These are phyloP conservation scores for Enteromius paludinosus DNA, from an alignment of 2,797 vertebrate genomes.

Conservation along the genomic window DNA sequence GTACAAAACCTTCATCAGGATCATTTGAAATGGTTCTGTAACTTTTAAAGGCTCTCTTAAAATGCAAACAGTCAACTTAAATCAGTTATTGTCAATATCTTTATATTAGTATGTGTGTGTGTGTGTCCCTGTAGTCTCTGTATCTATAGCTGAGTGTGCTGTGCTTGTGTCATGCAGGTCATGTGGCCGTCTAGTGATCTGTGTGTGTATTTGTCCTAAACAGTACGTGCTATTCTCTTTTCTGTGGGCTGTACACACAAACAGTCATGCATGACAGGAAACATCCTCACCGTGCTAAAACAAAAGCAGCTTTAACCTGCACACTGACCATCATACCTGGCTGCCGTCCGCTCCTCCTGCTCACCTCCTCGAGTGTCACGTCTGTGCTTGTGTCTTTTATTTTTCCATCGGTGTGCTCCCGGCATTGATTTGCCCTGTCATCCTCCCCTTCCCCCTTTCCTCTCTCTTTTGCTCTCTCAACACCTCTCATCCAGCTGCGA, in stretches of 20 bases:
- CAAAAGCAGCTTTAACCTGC: slow-evolving; percentile 24
- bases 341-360: slow-evolving; percentile 46
- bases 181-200: slow-evolving; percentile 50
- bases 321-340: slow-evolving; percentile 75
- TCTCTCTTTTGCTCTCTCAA: slow-evolving; percentile 69
- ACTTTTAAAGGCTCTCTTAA: not conserved
- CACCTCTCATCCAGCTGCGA: slow-evolving; percentile 65
- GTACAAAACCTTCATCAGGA: not conserved
- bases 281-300: slow-evolving; percentile 27
- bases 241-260: slow-evolving; percentile 3
- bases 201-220: slow-evolving; percentile 12
- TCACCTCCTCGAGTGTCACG: slow-evolving; percentile 1
- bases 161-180: slow-evolving; percentile 31
- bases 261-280: slow-evolving; percentile 33
- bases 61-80: not conserved
- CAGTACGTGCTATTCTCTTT: slow-evolving; percentile 35
- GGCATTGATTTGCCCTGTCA: slow-evolving; percentile 70
- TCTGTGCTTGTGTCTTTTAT: slow-evolving; percentile 32
- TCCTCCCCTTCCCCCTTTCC: slow-evolving; percentile 67
- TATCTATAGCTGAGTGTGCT: slow-evolving; percentile 7
- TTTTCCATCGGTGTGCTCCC: slow-evolving; percentile 65
- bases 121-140: not conserved
- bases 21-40: not conserved
- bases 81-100: slow-evolving; percentile 28
- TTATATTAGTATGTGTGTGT: not conserved